Percentiles rank a stretch among this genome's conserved stretches.
Evolutionary conservation across 2,797 vertebrate species (phyloP).

Genomic region (Kryptolebias ocellatus): DNA sequence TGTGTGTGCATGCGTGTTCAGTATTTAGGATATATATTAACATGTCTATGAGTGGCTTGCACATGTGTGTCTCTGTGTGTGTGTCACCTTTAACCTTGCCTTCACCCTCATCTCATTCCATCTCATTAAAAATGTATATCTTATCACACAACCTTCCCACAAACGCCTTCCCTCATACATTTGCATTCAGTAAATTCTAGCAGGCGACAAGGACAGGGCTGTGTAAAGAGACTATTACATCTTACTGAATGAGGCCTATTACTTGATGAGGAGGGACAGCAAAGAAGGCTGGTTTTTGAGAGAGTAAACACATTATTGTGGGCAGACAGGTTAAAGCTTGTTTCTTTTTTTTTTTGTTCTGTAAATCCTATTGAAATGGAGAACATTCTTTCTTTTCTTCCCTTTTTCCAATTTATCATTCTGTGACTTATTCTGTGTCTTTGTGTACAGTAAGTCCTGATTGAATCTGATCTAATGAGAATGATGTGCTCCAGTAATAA

Average conservation of each 20-base stretch:
- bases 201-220: slow-evolving; percentile 79
- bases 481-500: slow-evolving; percentile 68
- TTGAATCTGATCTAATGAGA: slow-evolving; percentile 67
- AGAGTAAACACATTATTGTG: slow-evolving; percentile 6
- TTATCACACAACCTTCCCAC: slow-evolving; percentile 89
- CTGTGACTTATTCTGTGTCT: slow-evolving; percentile 20
- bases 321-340: background rate
- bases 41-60: slow-evolving; percentile 43
- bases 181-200: slow-evolving; percentile 97
- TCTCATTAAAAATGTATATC: slow-evolving; percentile 99
- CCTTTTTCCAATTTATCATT: background rate
- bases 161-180: slow-evolving; percentile 53
- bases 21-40: slow-evolving; percentile 54
- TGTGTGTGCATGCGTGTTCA: slow-evolving; percentile 22
- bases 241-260: slow-evolving; percentile 34
- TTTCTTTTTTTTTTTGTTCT: background rate
- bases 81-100: slow-evolving; percentile 70
- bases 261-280: slow-evolving; percentile 27
- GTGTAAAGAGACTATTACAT: slow-evolving; percentile 11
- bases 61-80: slow-evolving; percentile 35
- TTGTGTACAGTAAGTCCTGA: slow-evolving; percentile 56
- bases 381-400: background rate
- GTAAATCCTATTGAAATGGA: background rate
- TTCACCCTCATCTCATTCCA: slow-evolving; percentile 88
- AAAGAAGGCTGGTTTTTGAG: slow-evolving; percentile 1